Conservation (phyloP, 1,140 invertebrate species). For the Aporrectodea caliginosa region DNA sequence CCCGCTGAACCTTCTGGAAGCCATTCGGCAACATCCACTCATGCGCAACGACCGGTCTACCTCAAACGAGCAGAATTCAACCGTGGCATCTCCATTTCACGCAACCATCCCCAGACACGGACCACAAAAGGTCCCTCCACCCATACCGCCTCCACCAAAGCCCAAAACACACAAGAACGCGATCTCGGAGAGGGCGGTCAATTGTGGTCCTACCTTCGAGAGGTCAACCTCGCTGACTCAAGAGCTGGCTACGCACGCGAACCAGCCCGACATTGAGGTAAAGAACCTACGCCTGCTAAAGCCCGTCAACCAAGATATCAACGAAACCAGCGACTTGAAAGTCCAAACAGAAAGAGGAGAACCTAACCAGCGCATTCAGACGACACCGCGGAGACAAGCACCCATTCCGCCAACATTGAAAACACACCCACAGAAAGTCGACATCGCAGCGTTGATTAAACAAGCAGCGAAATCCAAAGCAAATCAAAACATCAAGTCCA, state of each 20-base stretch:
- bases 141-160: neutral
- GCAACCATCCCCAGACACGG: neutral
- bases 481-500: neutral
- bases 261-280: neutral
- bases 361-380: neutral
- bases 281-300: neutral
- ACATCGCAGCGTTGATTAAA: neutral
- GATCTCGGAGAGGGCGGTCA: neutral
- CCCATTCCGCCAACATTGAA: too few relatives aligned
- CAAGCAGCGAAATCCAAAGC: neutral
- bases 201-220: neutral
- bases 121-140: too few relatives aligned
- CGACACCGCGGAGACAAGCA: neutral
- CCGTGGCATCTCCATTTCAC: neutral
- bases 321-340: neutral
- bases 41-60: neutral
- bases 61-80: neutral
- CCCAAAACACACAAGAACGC: neutral
- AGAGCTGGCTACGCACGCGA: too few relatives aligned
- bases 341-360: neutral
- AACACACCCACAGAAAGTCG: neutral
- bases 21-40: neutral
- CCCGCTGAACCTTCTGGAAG: neutral
- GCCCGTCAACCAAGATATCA: neutral
- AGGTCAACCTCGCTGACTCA: neutral